Evolutionary conservation across 2,797 vertebrate genomes (phyloP).

Genomic region (Coregonus ussuriensis): DNA sequence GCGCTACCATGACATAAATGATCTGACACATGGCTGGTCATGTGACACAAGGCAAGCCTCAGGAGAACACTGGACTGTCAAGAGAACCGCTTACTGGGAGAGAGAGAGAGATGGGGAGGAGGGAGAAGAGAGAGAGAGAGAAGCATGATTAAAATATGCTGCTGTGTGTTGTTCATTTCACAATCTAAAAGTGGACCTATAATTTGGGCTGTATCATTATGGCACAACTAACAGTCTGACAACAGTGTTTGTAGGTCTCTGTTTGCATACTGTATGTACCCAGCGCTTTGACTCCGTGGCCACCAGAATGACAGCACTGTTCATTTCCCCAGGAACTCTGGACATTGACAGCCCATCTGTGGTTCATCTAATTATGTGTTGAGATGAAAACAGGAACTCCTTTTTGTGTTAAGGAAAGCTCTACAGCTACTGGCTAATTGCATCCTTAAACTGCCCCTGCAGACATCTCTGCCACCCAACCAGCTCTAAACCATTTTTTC

Average conservation of each 20-base stretch:
- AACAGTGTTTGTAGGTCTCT: too few relatives aligned
- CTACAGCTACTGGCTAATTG: neutral
- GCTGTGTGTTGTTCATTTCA: neutral
- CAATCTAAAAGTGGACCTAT: neutral
- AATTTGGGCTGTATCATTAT: neutral
- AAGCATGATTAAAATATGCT: neutral
- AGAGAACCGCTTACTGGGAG: neutral
- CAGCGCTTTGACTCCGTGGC: neutral
- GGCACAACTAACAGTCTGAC: neutral
- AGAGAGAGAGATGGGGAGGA: neutral
- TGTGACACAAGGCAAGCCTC: conserved; percentile 5
- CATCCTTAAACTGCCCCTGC: neutral
- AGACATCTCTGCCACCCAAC: neutral
- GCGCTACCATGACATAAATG: conserved; percentile 39
- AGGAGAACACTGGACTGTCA: neutral
- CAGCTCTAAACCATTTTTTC: neutral
- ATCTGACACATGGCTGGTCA: conserved; percentile 34
- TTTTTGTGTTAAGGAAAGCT: neutral
- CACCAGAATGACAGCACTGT: conserved; percentile 7
- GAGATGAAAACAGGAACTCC: neutral
- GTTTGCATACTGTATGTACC: neutral
- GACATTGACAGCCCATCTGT: neutral
- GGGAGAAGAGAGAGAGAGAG: neutral
- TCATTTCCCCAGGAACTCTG: conserved; percentile 5
- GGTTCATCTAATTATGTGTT: conserved; percentile 15